A percentile compares a stretch with the other conserved stretches of the same genome.
phyloP scores from a whole-genome alignment of 2,888 invertebrate species.

The Temnothorax unifasciatus region DNA sequence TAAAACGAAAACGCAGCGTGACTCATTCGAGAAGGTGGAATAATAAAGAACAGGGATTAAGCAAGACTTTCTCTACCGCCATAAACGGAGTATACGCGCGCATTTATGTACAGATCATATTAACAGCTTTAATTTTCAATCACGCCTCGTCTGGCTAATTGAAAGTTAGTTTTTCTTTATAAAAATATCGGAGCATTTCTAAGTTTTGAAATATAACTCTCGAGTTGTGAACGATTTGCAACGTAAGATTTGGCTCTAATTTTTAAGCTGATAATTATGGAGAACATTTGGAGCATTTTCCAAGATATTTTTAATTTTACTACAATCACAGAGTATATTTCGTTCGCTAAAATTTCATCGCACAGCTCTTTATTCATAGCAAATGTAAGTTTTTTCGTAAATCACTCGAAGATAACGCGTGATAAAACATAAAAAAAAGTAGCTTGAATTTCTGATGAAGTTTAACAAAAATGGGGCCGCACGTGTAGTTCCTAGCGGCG shows the following conservation, averaged over 20 bases:
- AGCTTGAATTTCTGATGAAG: background rate
- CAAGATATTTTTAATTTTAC: background rate
- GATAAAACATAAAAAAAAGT: background rate
- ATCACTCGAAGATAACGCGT: too few relatives aligned
- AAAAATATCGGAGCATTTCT: background rate
- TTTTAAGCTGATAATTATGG: background rate
- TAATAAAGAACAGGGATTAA: constrained; percentile 31
- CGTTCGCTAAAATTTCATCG: background rate
- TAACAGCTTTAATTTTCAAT: constrained; percentile 1
- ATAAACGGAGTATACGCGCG: background rate
- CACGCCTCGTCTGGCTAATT: background rate
- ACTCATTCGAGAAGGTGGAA: constrained; percentile 50
- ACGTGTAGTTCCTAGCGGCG: background rate
- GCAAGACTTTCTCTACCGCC: constrained; percentile 34
- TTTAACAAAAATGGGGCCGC: background rate
- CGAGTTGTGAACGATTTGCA: background rate
- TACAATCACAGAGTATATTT: background rate
- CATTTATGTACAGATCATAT: background rate
- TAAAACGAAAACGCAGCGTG: constrained; percentile 42
- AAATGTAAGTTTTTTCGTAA: background rate
- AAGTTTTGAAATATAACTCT: background rate
- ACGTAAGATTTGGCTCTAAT: background rate
- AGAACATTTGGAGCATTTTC: background rate
- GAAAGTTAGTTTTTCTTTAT: background rate
- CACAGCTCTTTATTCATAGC: background rate